Conservation (phyloP, 2,113 vertebrate genomes). For the Marmota flaviventris region DNA sequence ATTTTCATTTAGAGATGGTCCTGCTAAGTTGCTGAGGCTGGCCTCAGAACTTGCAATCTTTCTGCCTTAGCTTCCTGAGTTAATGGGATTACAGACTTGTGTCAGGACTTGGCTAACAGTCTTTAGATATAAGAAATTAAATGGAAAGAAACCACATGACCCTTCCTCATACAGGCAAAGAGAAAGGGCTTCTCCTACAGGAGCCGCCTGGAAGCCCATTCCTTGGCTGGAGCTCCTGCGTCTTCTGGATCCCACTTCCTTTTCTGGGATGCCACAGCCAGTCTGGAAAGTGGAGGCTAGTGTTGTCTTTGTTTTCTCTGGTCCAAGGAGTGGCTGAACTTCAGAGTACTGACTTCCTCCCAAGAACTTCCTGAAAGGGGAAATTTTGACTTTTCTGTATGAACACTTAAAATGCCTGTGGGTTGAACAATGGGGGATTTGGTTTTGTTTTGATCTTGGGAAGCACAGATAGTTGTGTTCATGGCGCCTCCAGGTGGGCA, state of each 20-base stretch:
- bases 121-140: background rate
- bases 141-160: background rate
- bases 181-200: background rate
- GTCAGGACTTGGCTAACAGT: background rate
- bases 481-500: conserved; percentile 66
- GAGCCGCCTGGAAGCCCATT: background rate
- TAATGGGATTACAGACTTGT: too few species aligned
- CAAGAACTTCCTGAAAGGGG: conserved; percentile 73
- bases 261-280: background rate
- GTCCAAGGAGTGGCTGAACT: conserved; percentile 54
- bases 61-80: too few species aligned
- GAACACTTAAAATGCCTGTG: conserved; percentile 49
- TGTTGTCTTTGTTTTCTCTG: conserved; percentile 57
- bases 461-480: conserved; percentile 36
- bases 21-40: too few species aligned
- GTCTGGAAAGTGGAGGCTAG: background rate
- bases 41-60: too few species aligned
- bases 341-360: conserved; percentile 76
- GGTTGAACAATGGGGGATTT: conserved; percentile 67
- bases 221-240: background rate
- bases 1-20: too few species aligned
- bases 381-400: conserved; percentile 65
- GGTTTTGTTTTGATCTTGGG: conserved; percentile 62
- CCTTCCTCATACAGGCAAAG: background rate
- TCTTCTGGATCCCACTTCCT: background rate